Base-by-base conservation (phyloP, 2,113 vertebrate species). In the Lampris megalopsis region DNA sequence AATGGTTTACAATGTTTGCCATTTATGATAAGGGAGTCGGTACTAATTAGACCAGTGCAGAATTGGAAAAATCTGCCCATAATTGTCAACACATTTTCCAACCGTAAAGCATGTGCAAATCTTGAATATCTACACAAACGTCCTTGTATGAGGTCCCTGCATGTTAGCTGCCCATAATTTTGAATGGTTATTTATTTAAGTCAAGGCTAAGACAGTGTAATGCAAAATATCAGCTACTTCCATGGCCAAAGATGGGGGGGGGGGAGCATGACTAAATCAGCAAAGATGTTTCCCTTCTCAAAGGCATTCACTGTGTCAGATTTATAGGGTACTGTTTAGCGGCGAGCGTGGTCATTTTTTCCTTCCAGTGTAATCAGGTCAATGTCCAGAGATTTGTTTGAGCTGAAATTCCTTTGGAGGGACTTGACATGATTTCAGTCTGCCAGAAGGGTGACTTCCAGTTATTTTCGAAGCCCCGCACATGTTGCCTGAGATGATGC, bases 391-490 rank as follows among this genome's bases (percentile, higher is more conserved):
- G n/a, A 71, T 36, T 45, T 43, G 48, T 11, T 38, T 47, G 37
- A 41, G 40, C 9, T 50, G 61, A 57, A 65, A 71, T 80, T 68
- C 68, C 40, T 50, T 11, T 43, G 63, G 48, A 53, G 52, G 61
- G 43, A 3, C 62, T 69, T n/a, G 24, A 24, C 48, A 10, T 63
- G 40, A 38, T 62, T 73, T 64, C 35, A 10, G 40, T 43, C 73
- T 47, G 24, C 24, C 24, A 24, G 66, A 40, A 6, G 24, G 64
- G 35, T 40, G 52, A 77, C 10, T 42, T 57, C 43, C 64, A 47
- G 48, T 68, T 24, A 80, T 72, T 24, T 66, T 2, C 59, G 50
- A 60, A 48, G 75, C 78, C 36, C 65, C 37, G 52, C 58, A 36
- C 13, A 47, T 10, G 24, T 24, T 24, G 24, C 24, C 24, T 24